Evolutionary conservation across 2,113 vertebrate genomes (phyloP).

Genomic region (Megaceryle torquata): DNA sequence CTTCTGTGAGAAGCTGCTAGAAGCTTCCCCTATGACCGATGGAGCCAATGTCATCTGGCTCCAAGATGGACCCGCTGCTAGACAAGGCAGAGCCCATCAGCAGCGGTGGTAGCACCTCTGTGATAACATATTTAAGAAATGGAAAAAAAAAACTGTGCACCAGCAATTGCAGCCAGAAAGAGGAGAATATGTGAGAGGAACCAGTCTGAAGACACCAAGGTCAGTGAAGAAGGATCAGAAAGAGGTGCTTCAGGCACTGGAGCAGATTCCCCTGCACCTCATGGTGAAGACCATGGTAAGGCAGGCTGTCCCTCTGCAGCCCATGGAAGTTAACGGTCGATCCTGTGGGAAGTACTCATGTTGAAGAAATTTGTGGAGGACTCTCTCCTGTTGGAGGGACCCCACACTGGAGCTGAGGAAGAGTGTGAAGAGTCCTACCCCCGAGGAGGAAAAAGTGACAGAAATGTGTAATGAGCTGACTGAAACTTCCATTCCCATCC

Average conservation of each 20-base stretch:
- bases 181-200: background rate
- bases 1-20: background rate
- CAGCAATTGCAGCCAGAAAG: background rate
- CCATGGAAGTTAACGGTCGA: background rate
- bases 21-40: background rate
- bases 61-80: background rate
- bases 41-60: background rate
- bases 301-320: background rate
- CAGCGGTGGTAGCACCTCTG: too few relatives aligned
- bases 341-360: background rate
- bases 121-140: too few relatives aligned
- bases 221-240: background rate
- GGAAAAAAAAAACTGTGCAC: background rate
- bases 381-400: too few relatives aligned
- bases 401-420: background rate
- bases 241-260: background rate
- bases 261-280: background rate
- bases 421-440: background rate
- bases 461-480: background rate
- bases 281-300: background rate
- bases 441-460: background rate
- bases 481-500: background rate
- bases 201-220: background rate
- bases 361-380: too few relatives aligned
- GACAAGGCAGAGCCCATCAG: background rate